Base-by-base conservation (phyloP, 1,140 invertebrate genomes). In the Drosophila lacertosa region DNA sequence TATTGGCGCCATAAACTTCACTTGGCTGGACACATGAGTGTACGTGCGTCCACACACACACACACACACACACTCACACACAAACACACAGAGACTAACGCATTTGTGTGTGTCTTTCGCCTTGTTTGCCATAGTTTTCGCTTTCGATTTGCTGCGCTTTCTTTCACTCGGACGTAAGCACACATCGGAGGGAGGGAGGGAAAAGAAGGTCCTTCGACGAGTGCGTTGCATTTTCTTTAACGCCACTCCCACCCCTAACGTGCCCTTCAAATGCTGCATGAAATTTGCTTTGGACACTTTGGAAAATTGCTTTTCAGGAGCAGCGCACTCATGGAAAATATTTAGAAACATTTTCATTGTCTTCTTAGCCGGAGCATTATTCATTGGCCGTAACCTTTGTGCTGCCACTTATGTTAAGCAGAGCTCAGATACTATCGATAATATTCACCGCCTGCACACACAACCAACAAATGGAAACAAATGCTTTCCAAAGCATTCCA, bases 1-100 rank as follows among this genome's bases (percentile, higher is more conserved):
- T 90, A 90, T 90, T 90, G 89, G 89, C 89, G 75, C 89, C 84
- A 90, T 90, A 90, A 90, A 90, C 89, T 90, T 83, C 89, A 90
- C 89, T 90, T 90, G 75, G 89, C 86, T 90, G 89, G 89, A 90
- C 89, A 90, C 82, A 88, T 81, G 83, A 89, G 88, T 89, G 89
- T 83, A 78, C 80, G 84, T 84, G 81, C 65, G 54, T 67, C 70
- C 66, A 71, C 76, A 53, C 62, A 39, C 33, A 40, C 53, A 64
- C 58, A 73, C 55, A 50, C 48, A 55, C 54, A 48, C 64, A 57
- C 62, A 42, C 35, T 50, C 22, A 58, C 1, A 58, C n/a, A n/a
- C n/a, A n/a, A n/a, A n/a, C n/a, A n/a, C n/a, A n/a, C n/a, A n/a
- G n/a, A n/a, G n/a, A n/a, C 24, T 45, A 67, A 15, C 54, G 9